Conservation (phyloP, 2,888 invertebrate genomes). For the Hermaeophaga mercurialis region DNA sequence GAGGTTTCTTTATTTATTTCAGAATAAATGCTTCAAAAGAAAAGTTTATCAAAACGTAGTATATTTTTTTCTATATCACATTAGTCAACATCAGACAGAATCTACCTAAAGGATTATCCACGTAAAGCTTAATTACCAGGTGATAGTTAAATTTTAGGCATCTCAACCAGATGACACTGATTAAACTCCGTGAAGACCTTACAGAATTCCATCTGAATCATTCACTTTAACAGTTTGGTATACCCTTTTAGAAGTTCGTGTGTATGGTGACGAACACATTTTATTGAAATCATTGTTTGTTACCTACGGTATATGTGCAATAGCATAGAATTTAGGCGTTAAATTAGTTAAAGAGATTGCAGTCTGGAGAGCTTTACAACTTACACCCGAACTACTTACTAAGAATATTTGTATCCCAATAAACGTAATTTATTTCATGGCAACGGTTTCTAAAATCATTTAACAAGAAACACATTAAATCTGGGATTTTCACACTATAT, state of each 20-base stretch:
- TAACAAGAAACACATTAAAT: no score
- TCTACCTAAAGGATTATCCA: no score
- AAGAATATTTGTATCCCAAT: not conserved
- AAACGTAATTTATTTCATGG: not conserved
- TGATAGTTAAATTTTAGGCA: not conserved
- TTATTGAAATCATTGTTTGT: not conserved
- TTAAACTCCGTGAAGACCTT: slow-evolving; percentile 4
- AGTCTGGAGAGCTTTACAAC: not conserved
- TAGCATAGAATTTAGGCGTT: not conserved
- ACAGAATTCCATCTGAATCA: slow-evolving; percentile 1
- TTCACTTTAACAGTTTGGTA: not conserved
- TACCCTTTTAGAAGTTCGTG: not conserved
- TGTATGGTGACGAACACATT: not conserved
- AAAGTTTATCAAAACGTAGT: no score
- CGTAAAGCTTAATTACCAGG: not conserved
- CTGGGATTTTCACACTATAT: no score
- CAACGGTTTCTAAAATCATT: not conserved
- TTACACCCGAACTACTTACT: not conserved
- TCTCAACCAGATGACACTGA: slow-evolving; percentile 1
- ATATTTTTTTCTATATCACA: no score
- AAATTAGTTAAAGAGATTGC: not conserved
- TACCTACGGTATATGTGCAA: not conserved
- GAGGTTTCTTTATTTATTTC: no score
- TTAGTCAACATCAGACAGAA: no score
- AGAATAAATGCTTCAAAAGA: no score